These are phyloP conservation scores for Melinaea menophilus DNA, from an alignment of 2,888 invertebrate species.

Conservation along the genomic window DNA sequence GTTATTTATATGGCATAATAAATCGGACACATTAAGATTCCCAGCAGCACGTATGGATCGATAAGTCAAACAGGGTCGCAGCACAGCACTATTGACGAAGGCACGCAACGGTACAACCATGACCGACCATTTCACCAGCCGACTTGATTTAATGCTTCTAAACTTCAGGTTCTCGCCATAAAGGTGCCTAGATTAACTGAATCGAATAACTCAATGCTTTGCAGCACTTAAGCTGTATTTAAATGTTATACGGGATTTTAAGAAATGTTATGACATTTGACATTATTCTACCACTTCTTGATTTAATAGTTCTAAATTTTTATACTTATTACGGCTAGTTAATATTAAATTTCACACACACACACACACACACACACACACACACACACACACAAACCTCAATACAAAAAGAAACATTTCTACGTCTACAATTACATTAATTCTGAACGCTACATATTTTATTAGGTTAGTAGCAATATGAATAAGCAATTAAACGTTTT, in stretches of 20 bases:
- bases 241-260: neutral
- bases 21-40: slow-evolving; percentile 12
- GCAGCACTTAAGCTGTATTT: neutral
- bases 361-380: no score
- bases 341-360: no score
- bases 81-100: slow-evolving; percentile 51
- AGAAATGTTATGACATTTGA: neutral
- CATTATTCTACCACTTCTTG: no score
- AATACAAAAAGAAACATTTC: no score
- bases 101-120: slow-evolving; percentile 64
- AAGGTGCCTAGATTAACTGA: slow-evolving; percentile 26
- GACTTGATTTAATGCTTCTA: slow-evolving; percentile 34
- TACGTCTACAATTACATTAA: no score
- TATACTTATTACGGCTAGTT: no score
- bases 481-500: neutral
- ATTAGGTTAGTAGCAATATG: slow-evolving; percentile 2
- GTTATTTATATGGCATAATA: slow-evolving; percentile 6
- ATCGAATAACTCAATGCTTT: slow-evolving; percentile 19
- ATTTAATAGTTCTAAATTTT: no score
- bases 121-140: slow-evolving; percentile 53
- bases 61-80: slow-evolving; percentile 66
- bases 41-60: slow-evolving; percentile 57
- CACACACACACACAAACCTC: no score
- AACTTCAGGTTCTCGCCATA: slow-evolving; percentile 27
- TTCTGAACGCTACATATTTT: neutral